Evolutionary conservation across 1,140 invertebrate genomes (phyloP).

Genomic region (Oncopeltus fasciatus): DNA sequence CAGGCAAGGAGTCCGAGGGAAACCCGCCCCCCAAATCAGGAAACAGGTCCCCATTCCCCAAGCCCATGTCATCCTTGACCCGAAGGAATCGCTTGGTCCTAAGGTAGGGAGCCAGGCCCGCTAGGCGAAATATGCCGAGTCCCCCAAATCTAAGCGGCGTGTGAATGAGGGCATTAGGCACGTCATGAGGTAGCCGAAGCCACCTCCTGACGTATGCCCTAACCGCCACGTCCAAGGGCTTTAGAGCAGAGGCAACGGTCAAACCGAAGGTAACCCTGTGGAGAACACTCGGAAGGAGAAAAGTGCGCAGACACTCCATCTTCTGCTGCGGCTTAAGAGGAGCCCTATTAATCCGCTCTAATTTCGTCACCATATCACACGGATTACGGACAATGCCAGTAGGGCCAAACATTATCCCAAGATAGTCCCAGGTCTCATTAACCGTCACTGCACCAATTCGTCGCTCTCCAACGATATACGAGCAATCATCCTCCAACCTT

Average conservation of each 20-base stretch:
- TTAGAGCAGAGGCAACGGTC: not conserved
- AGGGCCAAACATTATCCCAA: not conserved
- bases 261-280: not conserved
- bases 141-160: conserved; percentile 14
- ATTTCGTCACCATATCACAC: not conserved
- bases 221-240: not conserved
- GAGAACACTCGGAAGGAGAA: not conserved
- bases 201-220: conserved; percentile 12
- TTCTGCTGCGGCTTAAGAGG: not conserved
- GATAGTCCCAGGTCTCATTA: not conserved
- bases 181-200: conserved; percentile 15
- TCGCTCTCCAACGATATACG: not conserved
- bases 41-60: not conserved
- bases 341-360: not conserved
- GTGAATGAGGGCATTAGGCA: conserved; percentile 19
- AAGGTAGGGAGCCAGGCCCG: not conserved
- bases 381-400: not conserved
- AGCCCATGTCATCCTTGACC: not conserved
- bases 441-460: not conserved
- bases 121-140: not conserved
- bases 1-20: no score
- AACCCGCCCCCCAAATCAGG: no score
- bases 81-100: not conserved
- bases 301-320: not conserved
- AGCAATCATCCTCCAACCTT: not conserved